Percentiles rank a stretch among this genome's conserved stretches.
These are phyloP conservation scores for Poicephalus gulielmi DNA, from an alignment of 2,113 vertebrate species.

Conservation along the genomic window DNA sequence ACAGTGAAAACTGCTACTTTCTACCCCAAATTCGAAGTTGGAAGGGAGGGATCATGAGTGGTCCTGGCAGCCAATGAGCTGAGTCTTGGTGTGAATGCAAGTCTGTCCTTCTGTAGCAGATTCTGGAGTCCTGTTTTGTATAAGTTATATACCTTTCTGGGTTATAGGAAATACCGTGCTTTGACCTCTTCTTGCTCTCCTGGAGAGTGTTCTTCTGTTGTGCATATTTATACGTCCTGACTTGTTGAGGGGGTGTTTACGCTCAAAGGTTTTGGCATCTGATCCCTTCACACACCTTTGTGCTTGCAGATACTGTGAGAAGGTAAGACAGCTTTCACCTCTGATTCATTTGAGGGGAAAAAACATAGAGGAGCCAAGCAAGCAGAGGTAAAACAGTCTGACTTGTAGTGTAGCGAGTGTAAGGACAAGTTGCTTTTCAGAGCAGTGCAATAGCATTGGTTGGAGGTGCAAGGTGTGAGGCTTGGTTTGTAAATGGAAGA, in stretches of 20 bases:
- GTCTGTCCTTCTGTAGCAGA: neutral
- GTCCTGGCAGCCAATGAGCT: neutral
- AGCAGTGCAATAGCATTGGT: fast-evolving
- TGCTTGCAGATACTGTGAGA: neutral
- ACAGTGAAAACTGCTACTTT: neutral
- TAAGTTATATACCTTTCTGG: neutral
- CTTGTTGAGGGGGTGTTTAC: neutral
- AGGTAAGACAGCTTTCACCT: slow-evolving; percentile 3
- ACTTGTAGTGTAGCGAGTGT: neutral
- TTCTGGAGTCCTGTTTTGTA: neutral
- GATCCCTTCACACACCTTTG: neutral
- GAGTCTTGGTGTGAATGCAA: neutral
- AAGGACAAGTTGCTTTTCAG: fast-evolving
- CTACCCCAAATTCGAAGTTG: neutral
- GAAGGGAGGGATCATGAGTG: neutral
- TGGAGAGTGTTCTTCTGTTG: neutral
- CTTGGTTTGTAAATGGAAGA: neutral
- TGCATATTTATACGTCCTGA: neutral
- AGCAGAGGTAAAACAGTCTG: neutral
- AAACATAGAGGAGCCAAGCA: neutral
- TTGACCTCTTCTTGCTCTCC: neutral
- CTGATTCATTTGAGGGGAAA: neutral
- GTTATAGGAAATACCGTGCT: neutral
- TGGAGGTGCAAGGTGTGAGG: neutral
- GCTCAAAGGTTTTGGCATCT: neutral